phyloP scores from a whole-genome alignment of 2,797 vertebrate genomes.

The Octomys mimax region DNA sequence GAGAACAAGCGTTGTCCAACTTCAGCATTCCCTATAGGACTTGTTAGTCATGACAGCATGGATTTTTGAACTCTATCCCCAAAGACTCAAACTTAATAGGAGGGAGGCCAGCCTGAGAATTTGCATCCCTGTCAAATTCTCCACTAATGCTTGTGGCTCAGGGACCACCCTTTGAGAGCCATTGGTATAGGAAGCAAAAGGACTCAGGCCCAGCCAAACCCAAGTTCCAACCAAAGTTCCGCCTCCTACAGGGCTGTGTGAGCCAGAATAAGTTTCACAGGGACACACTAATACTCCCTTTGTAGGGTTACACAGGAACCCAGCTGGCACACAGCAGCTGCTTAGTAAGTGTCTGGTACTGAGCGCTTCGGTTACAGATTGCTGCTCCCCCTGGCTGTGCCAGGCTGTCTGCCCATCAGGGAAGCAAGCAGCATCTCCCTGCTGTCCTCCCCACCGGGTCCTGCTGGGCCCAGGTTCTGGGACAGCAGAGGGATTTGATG shows the following conservation, averaged over 20 bases:
- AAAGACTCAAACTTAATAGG: background rate
- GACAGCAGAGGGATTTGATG: background rate
- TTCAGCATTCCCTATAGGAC: background rate
- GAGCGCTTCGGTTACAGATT: background rate
- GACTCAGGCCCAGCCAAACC: background rate
- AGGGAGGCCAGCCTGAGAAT: background rate
- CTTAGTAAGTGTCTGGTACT: background rate
- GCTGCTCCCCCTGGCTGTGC: background rate
- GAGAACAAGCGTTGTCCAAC: background rate
- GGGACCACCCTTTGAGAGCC: background rate
- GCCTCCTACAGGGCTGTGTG: background rate
- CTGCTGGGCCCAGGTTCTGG: background rate
- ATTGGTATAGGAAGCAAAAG: background rate
- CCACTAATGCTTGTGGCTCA: background rate
- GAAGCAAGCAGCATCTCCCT: background rate
- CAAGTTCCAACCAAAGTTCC: background rate
- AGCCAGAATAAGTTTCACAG: background rate
- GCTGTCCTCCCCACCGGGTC: too few relatives aligned
- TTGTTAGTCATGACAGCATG: background rate
- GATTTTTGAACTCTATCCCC: background rate
- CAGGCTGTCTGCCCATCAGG: background rate
- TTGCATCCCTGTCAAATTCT: background rate
- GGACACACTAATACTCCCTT: background rate
- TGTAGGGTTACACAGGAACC: background rate
- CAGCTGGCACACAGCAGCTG: background rate